A percentile compares a stretch with the other conserved stretches of the same genome.
Evolutionary conservation across 2,888 invertebrate species (phyloP).

Genomic region (Artemia sp.): DNA sequence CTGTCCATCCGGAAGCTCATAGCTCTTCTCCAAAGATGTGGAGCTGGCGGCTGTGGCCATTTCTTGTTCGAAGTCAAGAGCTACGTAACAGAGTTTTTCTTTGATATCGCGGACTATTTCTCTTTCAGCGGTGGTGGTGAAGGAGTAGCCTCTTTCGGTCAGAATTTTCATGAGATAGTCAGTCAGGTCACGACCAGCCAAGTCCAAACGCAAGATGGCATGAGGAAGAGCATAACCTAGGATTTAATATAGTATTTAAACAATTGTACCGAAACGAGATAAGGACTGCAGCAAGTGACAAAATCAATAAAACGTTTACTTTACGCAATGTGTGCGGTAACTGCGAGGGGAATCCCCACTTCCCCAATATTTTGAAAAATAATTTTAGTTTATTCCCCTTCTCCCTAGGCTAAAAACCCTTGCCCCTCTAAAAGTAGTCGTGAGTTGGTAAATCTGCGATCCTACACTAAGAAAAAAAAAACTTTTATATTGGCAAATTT

Average conservation of each 20-base stretch:
- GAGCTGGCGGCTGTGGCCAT: constrained; percentile 84
- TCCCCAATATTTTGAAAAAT: too few species aligned
- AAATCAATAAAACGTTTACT: too few species aligned
- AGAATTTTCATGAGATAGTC: constrained; percentile 88
- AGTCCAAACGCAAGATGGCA: constrained; percentile 77
- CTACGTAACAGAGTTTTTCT: constrained; percentile 83
- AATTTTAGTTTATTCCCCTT: too few species aligned
- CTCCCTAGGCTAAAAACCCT: too few species aligned
- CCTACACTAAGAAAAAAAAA: too few species aligned
- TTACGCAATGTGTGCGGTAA: too few species aligned
- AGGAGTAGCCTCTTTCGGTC: constrained; percentile 74
- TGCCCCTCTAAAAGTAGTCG: too few species aligned
- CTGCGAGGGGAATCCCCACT: too few species aligned
- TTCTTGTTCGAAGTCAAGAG: constrained; percentile 84
- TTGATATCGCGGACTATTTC: constrained; percentile 91
- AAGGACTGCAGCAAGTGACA: too few species aligned
- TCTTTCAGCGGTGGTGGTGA: constrained; percentile 61
- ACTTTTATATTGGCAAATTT: too few species aligned
- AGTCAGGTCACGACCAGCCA: constrained; percentile 79
- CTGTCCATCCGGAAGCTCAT: constrained; percentile 77
- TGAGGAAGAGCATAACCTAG: constrained; percentile 71
- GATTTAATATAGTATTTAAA: not conserved
- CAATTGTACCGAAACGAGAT: too few species aligned
- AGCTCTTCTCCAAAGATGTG: constrained; percentile 77
- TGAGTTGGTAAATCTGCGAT: too few species aligned